Base-by-base conservation (phyloP, 2,113 vertebrate species). In the Nothobranchius furzeri region DNA sequence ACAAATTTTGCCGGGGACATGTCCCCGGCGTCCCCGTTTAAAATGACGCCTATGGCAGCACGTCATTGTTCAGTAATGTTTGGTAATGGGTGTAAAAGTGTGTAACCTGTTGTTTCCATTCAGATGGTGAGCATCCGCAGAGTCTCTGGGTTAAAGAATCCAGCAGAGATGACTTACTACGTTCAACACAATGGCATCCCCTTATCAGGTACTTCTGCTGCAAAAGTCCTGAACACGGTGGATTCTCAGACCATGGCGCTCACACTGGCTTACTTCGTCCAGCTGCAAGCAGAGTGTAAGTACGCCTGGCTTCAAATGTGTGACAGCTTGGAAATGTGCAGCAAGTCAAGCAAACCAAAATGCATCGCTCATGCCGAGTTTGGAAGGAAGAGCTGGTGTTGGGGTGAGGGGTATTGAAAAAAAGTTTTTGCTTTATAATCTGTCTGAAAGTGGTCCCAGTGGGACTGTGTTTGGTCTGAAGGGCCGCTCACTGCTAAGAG, bases 251-350 rank as follows among this genome's bases (percentile, higher is more conserved):
- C 95, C 69, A 96, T 98, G 96, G 98, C 97, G 15, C 90, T 99
- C 91, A 98, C 96, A 0, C 86, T 99, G 46, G 97, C 97, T 62
- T 98, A 96, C 42, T 97, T 99, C 63, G 95, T 99, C 71, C 96
- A 96, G 89, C 91, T 98, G 58, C 98, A 99, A 90, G 98, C 98
- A 70, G 96, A 99, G 88, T 95, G 98, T 99, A 95, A 94, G 96
- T 81, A 72, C 80, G 13, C 58, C 47, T 60, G 49, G 51, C 46
- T 35, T 75, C 43, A 52, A 20, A 36, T 50, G 7, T 64, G 60
- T 70, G 64, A 80, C 69, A 70, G 61, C 30, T 30, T 57, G 43
- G 53, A 46, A 68, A 61, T 49, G 43, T 40, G 64, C 47, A 69
- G 64, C 30, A 25, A 64, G 61, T 58, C 53, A 54, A 50, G 17